phyloP scores from a whole-genome alignment of 2,113 vertebrate genomes.

The Erythrocercus mccallii region DNA sequence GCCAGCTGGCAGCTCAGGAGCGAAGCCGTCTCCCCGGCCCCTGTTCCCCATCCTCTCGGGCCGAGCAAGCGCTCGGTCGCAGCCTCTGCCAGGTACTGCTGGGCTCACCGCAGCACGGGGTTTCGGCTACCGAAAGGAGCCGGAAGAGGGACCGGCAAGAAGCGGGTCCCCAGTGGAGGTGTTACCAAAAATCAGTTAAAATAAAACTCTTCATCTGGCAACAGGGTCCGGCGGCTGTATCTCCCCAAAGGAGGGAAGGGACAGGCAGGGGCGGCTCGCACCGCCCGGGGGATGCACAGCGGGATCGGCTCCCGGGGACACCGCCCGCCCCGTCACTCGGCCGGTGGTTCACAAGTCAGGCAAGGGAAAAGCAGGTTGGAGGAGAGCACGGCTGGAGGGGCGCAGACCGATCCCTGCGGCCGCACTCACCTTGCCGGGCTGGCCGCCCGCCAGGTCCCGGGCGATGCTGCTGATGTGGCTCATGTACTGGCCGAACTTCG shows the following conservation, averaged over 20 bases:
- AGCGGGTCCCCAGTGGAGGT: background rate
- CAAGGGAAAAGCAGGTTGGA: too few species aligned
- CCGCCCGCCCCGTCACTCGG: background rate
- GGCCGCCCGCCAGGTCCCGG: constrained; percentile 55
- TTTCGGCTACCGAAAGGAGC: background rate
- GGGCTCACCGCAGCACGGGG: background rate
- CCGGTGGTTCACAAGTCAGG: background rate
- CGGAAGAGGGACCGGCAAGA: background rate
- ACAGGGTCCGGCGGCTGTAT: background rate
- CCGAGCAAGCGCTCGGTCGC: background rate
- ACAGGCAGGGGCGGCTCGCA: background rate
- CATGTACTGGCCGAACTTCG: constrained; percentile 73
- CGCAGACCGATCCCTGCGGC: background rate
- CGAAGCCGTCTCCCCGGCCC: background rate
- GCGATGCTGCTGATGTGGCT: constrained; percentile 70
- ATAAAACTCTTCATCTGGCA: background rate
- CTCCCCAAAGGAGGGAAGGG: background rate
- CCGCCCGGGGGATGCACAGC: background rate
- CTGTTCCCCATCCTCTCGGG: background rate
- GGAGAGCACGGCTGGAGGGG: background rate
- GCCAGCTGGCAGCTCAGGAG: background rate
- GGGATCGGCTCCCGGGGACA: background rate
- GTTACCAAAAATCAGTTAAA: background rate
- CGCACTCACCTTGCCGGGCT: constrained; percentile 70
- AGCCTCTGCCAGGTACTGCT: background rate